These are phyloP conservation scores for Clistopyga incitator DNA, from an alignment of 2,888 invertebrate genomes.

Conservation along the genomic window DNA sequence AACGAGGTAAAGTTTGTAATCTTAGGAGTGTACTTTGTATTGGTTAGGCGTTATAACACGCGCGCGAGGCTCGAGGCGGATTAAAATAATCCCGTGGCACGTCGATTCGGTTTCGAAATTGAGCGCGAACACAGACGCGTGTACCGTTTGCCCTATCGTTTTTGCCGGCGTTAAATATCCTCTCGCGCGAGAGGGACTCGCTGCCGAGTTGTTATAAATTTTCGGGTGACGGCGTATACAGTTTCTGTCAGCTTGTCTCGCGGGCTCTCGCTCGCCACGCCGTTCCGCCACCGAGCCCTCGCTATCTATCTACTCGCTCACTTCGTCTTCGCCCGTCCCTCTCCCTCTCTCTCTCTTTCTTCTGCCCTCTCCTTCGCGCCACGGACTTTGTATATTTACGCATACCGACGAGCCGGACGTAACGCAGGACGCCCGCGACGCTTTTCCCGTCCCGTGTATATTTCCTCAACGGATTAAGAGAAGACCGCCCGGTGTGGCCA, in stretches of 20 bases:
- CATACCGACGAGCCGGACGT: constrained; percentile 81
- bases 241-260: constrained; percentile 74
- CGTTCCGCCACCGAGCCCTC: not conserved
- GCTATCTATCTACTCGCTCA: constrained; percentile 37
- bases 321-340: constrained; percentile 46
- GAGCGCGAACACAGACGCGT: constrained; percentile 20
- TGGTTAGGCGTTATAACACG: constrained; percentile 32
- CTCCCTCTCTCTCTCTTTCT: too few relatives aligned
- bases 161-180: constrained; percentile 41
- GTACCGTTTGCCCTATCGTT: not conserved
- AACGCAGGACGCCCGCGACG: constrained; percentile 83
- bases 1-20: constrained; percentile 63
- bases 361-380: constrained; percentile 11
- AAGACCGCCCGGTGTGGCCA: constrained; percentile 76
- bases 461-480: constrained; percentile 79
- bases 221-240: constrained; percentile 76
- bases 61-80: constrained; percentile 51
- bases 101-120: constrained; percentile 66
- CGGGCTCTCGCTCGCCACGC: constrained; percentile 55
- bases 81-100: constrained; percentile 69
- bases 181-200: constrained; percentile 33
- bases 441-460: constrained; percentile 82
- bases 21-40: constrained; percentile 64
- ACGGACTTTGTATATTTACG: constrained; percentile 81
- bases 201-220: constrained; percentile 73